Evolutionary conservation across 2,797 vertebrate genomes (phyloP), one percentile per base, ranked within the genome.

Genomic region (Channa striata): DNA sequence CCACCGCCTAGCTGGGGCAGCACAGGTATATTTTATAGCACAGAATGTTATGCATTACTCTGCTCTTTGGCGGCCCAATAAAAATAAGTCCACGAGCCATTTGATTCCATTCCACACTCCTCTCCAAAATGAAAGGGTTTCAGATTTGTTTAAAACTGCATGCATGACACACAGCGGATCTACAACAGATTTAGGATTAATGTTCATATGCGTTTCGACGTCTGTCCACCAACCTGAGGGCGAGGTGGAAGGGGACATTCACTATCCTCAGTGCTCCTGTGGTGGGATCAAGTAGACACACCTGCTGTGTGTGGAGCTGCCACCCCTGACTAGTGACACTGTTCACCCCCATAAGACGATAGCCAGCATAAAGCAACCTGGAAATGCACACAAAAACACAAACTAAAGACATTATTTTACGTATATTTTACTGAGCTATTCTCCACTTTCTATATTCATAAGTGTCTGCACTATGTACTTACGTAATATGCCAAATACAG

Each of bases 341-440:
- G 91, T 99, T 99, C 71, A 99, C 93, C 49, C 98, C 98, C 97
- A 99, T 98, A 86, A 99, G 96, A 91, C 95, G 97, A 90, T 99
- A 99, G 64, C 98, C 97, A 57, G 97, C 96, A 84, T 97, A 99
- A 70, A 99, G 83, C 76, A 99, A 86, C 80, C 98, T 99, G 85
- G 59, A 87, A 39, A 23, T 14, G 8, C 6, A 39, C 5, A 40
- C 14, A 68, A 13, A 61, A 30, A 30, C 25, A 30, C 25, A 30
- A 4, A 30, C 25, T 30, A 30, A 30, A 30, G 25, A n/a, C 5
- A 11, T 23, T 10, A 11, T 34, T 19, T 36, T 1, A 16, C 10
- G 2, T 13, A 10, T 0, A 3, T 2, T 30, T 30, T 30, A n/a
- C 14, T 33, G 19, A 19, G 16, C 52, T 37, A 1, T 33, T 43